A percentile compares a stretch with the other conserved stretches of the same genome.
Evolutionary conservation across 1,140 invertebrate genomes (phyloP).

Genomic region (Thaumetopoea pityocampa): DNA sequence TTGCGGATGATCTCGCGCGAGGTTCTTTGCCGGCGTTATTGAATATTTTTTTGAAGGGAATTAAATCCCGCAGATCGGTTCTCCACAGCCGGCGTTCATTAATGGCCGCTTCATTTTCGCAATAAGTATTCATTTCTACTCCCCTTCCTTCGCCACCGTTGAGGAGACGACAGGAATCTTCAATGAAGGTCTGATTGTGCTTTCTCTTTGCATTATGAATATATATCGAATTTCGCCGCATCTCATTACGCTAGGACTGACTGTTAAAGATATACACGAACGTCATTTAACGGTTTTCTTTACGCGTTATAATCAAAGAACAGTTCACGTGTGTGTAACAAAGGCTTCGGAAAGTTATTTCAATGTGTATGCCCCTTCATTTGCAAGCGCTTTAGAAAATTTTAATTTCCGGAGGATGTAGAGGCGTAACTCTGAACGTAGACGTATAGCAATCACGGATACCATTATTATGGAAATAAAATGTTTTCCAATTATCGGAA

Average conservation of each 20-base stretch:
- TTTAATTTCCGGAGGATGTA: constrained; percentile 40
- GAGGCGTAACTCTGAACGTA: constrained; percentile 11
- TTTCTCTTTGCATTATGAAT: constrained; percentile 65
- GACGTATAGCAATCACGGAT: constrained; percentile 5
- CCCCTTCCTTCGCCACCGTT: constrained; percentile 22
- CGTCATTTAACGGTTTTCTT: no score
- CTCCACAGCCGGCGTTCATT: constrained; percentile 53
- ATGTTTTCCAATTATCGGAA: constrained; percentile 1
- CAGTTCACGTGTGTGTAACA: constrained; percentile 23
- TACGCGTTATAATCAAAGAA: constrained; percentile 7
- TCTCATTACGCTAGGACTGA: constrained; percentile 40
- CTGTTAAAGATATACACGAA: constrained; percentile 39
- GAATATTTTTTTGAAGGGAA: constrained; percentile 66
- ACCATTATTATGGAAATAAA: constrained; percentile 9
- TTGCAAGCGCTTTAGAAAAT: constrained; percentile 40
- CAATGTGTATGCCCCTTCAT: constrained; percentile 33
- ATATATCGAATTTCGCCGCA: constrained; percentile 47
- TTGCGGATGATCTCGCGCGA: constrained; percentile 36
- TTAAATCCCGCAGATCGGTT: constrained; percentile 50
- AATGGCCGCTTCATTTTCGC: constrained; percentile 64
- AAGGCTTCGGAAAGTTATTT: constrained; percentile 33
- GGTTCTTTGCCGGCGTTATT: constrained; percentile 56
- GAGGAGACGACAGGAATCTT: constrained; percentile 26
- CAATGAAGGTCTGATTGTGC: constrained; percentile 68
- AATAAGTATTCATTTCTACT: constrained; percentile 70